phyloP scores from a whole-genome alignment of 2,888 invertebrate genomes.

The Herminia tarsipennalis region DNA sequence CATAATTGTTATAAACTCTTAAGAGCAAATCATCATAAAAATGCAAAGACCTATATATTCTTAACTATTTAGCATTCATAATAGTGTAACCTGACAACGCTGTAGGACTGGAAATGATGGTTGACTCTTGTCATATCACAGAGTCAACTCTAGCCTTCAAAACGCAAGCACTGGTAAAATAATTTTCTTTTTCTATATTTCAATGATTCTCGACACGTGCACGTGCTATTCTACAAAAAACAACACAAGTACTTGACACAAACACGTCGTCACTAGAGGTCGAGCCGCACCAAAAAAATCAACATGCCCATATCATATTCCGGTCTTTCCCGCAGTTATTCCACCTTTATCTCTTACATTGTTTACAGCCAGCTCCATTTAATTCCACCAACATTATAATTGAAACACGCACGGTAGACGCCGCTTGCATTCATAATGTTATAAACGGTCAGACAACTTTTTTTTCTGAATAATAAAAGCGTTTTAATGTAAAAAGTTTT shows the following conservation, averaged over 20 bases:
- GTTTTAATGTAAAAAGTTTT: conserved; percentile 62
- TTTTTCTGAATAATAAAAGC: conserved; percentile 56
- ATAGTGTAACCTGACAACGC: no score
- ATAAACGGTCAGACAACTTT: conserved; percentile 54
- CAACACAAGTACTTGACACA: background rate
- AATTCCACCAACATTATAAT: conserved; percentile 55
- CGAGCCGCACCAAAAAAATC: conserved; percentile 20
- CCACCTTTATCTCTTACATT: conserved; percentile 38
- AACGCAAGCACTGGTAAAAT: background rate
- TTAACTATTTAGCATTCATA: no score
- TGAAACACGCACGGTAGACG: conserved; percentile 63
- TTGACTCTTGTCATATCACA: no score
- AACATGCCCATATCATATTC: conserved; percentile 33
- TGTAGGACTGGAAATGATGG: no score
- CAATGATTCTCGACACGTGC: background rate
- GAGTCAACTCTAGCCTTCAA: no score
- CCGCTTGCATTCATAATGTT: conserved; percentile 60
- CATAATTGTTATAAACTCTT: no score
- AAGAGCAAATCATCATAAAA: no score
- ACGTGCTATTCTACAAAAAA: background rate
- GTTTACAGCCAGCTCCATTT: conserved; percentile 40
- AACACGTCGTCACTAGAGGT: conserved; percentile 1
- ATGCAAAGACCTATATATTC: no score
- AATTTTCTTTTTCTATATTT: background rate
- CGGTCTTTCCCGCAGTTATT: conserved; percentile 18